Evolutionary conservation across 30 jellyfish, hydroid and myxozoan genomes (phyloP).

Genomic region (Hydra vulgaris): DNA sequence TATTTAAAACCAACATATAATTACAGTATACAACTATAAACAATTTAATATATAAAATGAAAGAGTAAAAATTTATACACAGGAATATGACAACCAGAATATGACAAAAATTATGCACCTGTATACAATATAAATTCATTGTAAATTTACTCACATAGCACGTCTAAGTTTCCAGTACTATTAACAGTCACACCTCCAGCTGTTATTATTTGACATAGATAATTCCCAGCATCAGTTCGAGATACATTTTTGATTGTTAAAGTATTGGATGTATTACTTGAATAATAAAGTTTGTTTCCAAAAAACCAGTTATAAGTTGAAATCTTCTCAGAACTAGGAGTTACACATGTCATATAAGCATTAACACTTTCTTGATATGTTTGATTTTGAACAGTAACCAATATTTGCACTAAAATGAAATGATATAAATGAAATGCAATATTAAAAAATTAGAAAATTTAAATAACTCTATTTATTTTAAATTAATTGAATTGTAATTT

Average conservation of each 20-base stretch:
- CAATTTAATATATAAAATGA: no score
- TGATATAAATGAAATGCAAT: neutral
- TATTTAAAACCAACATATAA: no score
- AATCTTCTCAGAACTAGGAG: neutral
- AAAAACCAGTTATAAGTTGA: neutral
- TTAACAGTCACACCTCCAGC: neutral
- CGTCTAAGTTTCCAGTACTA: neutral
- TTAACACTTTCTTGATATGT: neutral
- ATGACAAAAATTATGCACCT: no score
- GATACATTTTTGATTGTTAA: neutral
- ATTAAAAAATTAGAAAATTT: no score
- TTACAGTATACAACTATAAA: no score
- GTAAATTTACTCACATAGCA: neutral
- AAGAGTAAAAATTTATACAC: no score
- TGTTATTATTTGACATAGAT: neutral
- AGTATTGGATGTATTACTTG: neutral
- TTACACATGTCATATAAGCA: neutral
- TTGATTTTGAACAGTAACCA: neutral
- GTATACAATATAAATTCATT: no score
- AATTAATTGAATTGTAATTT: no score
- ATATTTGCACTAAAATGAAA: neutral
- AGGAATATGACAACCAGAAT: no score
- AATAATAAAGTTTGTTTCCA: neutral
- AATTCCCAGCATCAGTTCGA: neutral
- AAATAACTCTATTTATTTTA: no score